Conservation (phyloP, 2,113 vertebrate genomes). For the Natator depressus region DNA sequence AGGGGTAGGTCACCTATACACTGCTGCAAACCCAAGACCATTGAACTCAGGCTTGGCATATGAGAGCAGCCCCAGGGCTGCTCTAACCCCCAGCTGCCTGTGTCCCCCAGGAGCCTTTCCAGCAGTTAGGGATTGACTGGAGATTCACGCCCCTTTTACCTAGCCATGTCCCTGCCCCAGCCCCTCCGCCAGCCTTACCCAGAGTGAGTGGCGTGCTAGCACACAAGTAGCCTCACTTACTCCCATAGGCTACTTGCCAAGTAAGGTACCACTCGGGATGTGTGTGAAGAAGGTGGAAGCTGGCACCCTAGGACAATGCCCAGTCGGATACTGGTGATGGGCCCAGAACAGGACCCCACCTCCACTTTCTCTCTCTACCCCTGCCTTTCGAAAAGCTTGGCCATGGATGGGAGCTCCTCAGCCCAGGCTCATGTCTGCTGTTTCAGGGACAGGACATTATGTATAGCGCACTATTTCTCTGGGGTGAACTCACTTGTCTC, state of each 20-base stretch:
- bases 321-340: not conserved
- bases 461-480: not conserved
- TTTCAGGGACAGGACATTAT: not conserved
- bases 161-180: not conserved
- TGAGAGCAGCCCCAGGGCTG: not conserved
- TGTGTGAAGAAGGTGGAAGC: not conserved
- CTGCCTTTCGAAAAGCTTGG: not conserved
- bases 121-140: not conserved
- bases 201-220: not conserved
- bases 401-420: not conserved
- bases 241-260: not conserved
- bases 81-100: not conserved
- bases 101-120: not conserved
- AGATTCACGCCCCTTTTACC: not conserved
- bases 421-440: not conserved
- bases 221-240: too few relatives aligned
- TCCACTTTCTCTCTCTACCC: not conserved
- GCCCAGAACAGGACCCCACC: not conserved
- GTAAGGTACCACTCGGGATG: not conserved
- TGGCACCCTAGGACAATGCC: not conserved
- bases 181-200: not conserved
- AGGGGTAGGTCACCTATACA: not conserved
- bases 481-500: not conserved
- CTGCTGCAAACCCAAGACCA: not conserved
- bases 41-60: not conserved